Evolutionary conservation across 2,888 invertebrate genomes (phyloP).

Genomic region (Lamellibrachia satsuma): DNA sequence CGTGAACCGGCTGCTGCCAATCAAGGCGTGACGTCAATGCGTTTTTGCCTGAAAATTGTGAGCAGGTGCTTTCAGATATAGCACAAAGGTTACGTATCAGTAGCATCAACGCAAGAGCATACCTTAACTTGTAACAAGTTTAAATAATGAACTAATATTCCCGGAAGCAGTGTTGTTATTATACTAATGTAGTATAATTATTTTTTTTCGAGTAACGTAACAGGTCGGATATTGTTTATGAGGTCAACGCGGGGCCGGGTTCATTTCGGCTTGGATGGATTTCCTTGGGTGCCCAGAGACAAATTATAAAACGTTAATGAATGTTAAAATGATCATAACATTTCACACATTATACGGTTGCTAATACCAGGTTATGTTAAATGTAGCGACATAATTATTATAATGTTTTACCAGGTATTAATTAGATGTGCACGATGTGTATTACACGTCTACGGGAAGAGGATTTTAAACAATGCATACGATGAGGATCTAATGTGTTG

Average conservation of each 20-base stretch:
- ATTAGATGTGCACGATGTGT: background rate
- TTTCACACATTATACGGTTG: background rate
- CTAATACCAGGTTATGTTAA: background rate
- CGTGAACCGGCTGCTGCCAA: background rate
- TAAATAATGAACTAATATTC: background rate
- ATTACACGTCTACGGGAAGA: background rate
- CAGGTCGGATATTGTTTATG: background rate
- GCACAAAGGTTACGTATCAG: background rate
- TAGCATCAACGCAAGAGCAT: background rate
- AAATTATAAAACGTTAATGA: background rate
- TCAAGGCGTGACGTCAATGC: constrained; percentile 8
- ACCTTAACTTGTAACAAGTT: background rate
- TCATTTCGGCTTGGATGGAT: background rate
- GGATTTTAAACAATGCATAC: no score
- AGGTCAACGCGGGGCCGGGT: background rate
- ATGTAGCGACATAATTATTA: background rate
- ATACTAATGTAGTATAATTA: background rate
- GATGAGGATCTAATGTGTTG: no score
- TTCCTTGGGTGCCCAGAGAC: no score
- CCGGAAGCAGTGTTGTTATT: background rate
- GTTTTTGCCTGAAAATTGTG: background rate
- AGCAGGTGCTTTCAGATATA: background rate
- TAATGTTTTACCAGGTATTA: background rate
- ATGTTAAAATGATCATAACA: background rate
- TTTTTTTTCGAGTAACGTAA: background rate